phyloP scores from a whole-genome alignment of 2,113 vertebrate species.

The Centrocercus urophasianus region DNA sequence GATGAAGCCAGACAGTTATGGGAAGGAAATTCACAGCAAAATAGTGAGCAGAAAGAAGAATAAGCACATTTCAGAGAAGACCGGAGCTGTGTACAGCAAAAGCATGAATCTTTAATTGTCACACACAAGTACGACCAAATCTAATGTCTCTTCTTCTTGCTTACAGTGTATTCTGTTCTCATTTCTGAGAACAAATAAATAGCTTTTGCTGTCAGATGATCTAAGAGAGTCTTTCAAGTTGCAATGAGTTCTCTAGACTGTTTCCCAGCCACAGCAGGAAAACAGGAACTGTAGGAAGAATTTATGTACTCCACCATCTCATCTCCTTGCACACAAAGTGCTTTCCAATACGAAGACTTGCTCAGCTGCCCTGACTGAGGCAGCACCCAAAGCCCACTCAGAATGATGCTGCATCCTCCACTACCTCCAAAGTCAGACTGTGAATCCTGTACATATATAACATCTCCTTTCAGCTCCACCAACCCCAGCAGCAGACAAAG shows the following conservation, averaged over 20 bases:
- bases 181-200: constrained; percentile 14
- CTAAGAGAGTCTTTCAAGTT: constrained; percentile 7
- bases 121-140: not conserved
- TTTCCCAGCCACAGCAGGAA: constrained; percentile 5
- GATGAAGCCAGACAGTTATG: not conserved
- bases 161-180: not conserved
- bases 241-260: not conserved
- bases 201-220: constrained; percentile 6
- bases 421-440: not conserved
- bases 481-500: not conserved
- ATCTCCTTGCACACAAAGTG: not conserved
- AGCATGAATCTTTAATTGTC: constrained; percentile 6
- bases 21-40: constrained; percentile 25
- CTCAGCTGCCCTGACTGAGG: not conserved
- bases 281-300: not conserved
- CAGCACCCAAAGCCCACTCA: not conserved
- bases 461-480: not conserved
- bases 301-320: not conserved
- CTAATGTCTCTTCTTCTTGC: not conserved
- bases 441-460: not conserved
- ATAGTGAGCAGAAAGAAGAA: not conserved
- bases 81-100: not conserved
- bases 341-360: not conserved
- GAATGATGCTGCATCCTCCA: not conserved
- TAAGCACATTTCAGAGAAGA: constrained; percentile 1